phyloP scores from a whole-genome alignment of 2,888 invertebrate genomes.

The Atethmia centrago region DNA sequence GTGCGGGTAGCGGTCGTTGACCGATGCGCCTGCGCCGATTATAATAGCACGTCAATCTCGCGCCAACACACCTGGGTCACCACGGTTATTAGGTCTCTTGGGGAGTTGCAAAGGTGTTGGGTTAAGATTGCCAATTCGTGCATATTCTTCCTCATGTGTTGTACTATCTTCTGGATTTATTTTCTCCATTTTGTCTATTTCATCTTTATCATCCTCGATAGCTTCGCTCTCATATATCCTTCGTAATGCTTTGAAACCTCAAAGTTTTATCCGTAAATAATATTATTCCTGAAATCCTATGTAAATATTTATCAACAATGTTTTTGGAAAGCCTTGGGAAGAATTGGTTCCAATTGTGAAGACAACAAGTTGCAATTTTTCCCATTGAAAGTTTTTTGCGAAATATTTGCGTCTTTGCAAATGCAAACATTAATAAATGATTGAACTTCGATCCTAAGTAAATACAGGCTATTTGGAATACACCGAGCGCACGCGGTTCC shows the following conservation, averaged over 20 bases:
- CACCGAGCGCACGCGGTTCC: slow-evolving; percentile 11
- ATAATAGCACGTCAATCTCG: slow-evolving; percentile 58
- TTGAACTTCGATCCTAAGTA: slow-evolving; percentile 5
- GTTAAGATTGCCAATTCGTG: slow-evolving; percentile 12
- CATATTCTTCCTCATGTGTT: not conserved
- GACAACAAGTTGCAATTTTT: not conserved
- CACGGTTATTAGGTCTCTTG: slow-evolving; percentile 33
- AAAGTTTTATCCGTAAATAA: not conserved
- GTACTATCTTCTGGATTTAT: not conserved
- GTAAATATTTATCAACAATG: not conserved
- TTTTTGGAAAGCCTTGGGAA: not conserved
- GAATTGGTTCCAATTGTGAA: not conserved
- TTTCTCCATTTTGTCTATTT: too few species aligned
- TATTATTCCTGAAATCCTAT: not conserved
- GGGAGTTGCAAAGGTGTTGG: slow-evolving; percentile 15
- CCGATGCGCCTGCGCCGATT: slow-evolving; percentile 59
- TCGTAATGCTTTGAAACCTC: not conserved
- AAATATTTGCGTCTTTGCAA: slow-evolving; percentile 1
- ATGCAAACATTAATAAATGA: not conserved
- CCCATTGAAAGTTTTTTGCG: not conserved
- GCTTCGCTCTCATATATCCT: not conserved
- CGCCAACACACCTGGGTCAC: slow-evolving; percentile 62
- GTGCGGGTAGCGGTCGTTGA: slow-evolving; percentile 46
- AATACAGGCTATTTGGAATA: slow-evolving; percentile 19
- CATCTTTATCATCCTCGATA: not conserved